phyloP scores from a whole-genome alignment of 2,888 invertebrate species.

The Agonopterix arenella region DNA sequence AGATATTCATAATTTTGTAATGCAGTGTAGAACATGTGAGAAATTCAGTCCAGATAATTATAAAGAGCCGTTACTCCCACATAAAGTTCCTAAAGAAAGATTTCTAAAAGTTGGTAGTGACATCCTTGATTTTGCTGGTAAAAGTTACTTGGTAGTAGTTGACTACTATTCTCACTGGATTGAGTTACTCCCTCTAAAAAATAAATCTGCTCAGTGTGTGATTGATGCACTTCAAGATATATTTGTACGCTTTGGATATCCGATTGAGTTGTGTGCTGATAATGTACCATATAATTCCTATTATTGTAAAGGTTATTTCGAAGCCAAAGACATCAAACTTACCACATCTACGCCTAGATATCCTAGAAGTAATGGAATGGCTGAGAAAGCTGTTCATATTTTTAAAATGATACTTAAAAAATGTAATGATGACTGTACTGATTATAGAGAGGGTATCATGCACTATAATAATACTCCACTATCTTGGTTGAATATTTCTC shows the following conservation, averaged over 20 bases:
- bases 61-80: conserved; percentile 4
- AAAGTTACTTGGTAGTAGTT: conserved; percentile 1
- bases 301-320: neutral
- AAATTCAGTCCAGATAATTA: conserved; percentile 7
- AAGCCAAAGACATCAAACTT: neutral
- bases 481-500: neutral
- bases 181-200: conserved; percentile 1
- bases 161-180: conserved; percentile 6
- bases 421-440: neutral
- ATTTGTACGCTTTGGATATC: conserved; percentile 3
- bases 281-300: neutral
- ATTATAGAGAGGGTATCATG: neutral
- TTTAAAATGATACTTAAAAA: neutral
- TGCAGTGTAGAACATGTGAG: conserved; percentile 10
- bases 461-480: neutral
- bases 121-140: conserved; percentile 2
- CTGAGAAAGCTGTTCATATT: neutral
- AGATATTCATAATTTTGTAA: conserved; percentile 4
- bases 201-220: conserved; percentile 3
- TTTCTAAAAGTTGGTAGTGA: conserved; percentile 6
- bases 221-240: conserved; percentile 6
- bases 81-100: conserved; percentile 9
- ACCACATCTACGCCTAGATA: neutral
- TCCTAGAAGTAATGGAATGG: neutral
- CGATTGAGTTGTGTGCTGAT: neutral